These are phyloP conservation scores for Lamproptera curius DNA, from an alignment of 2,888 invertebrate species.

Conservation along the genomic window DNA sequence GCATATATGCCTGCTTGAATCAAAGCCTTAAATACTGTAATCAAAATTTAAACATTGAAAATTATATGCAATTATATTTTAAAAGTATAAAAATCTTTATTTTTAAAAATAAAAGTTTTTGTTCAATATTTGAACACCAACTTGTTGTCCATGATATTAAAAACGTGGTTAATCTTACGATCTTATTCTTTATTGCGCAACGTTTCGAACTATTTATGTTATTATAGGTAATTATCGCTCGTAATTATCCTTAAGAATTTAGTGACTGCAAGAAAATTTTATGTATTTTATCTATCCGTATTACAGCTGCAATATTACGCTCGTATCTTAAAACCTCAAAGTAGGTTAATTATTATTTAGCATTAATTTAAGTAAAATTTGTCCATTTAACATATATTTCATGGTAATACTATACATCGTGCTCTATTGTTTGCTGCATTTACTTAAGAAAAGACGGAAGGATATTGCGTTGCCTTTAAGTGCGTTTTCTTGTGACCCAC, in stretches of 20 bases:
- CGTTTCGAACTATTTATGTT: not conserved
- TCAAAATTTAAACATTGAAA: too few species aligned
- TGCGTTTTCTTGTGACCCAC: slow-evolving; percentile 6
- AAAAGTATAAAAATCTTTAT: too few species aligned
- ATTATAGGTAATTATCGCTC: not conserved
- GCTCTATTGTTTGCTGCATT: slow-evolving; percentile 28
- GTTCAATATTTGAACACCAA: too few species aligned
- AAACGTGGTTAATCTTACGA: too few species aligned
- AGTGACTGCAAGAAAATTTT: not conserved
- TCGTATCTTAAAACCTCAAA: not conserved
- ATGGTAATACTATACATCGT: slow-evolving; percentile 26
- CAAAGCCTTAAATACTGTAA: too few species aligned
- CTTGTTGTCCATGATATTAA: too few species aligned
- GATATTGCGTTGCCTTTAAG: slow-evolving; percentile 9
- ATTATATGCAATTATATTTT: too few species aligned
- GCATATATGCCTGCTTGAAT: too few species aligned
- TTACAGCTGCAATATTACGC: not conserved
- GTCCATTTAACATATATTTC: not conserved
- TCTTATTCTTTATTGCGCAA: too few species aligned
- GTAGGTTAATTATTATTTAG: not conserved
- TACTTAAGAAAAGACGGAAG: slow-evolving; percentile 11
- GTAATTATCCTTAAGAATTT: not conserved
- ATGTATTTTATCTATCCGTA: too few species aligned
- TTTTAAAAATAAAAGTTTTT: too few species aligned
- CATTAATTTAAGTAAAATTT: not conserved